phyloP scores from a whole-genome alignment of 2,113 vertebrate genomes.

The Mesembrinibis cayennensis region DNA sequence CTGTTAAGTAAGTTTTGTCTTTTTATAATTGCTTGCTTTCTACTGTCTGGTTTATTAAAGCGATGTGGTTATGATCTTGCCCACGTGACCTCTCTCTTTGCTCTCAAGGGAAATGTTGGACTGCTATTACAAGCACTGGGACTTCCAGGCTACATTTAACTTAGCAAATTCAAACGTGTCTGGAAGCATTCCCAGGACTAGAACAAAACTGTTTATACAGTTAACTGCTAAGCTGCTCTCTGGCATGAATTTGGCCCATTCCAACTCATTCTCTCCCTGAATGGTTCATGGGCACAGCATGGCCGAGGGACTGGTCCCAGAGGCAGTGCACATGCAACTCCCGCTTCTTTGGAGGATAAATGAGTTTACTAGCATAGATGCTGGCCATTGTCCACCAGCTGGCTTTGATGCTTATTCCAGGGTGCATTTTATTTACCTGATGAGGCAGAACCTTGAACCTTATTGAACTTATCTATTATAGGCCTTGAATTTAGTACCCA shows the following conservation, averaged over 20 bases:
- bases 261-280: not conserved
- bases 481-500: not conserved
- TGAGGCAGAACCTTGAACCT: not conserved
- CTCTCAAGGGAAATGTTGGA: conserved; percentile 10
- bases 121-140: not conserved
- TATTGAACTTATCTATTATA: no score
- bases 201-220: conserved; percentile 53
- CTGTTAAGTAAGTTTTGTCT: conserved; percentile 13
- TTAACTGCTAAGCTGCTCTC: conserved; percentile 12
- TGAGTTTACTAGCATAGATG: not conserved
- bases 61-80: not conserved
- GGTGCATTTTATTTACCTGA: not conserved
- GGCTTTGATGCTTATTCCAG: not conserved
- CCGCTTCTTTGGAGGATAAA: not conserved
- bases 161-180: conserved; percentile 40
- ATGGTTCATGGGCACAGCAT: not conserved
- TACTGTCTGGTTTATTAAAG: conserved; percentile 39
- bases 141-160: conserved; percentile 58
- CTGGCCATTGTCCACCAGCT: not conserved
- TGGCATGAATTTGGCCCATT: not conserved
- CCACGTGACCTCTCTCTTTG: conserved; percentile 4
- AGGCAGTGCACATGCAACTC: not conserved
- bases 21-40: conserved; percentile 36
- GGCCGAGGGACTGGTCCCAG: not conserved
- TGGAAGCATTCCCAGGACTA: conserved; percentile 44